Evolutionary conservation across 1,140 invertebrate genomes (phyloP), one percentile per base, ranked within the genome.

Genomic region (Drosophila leontia): DNA sequence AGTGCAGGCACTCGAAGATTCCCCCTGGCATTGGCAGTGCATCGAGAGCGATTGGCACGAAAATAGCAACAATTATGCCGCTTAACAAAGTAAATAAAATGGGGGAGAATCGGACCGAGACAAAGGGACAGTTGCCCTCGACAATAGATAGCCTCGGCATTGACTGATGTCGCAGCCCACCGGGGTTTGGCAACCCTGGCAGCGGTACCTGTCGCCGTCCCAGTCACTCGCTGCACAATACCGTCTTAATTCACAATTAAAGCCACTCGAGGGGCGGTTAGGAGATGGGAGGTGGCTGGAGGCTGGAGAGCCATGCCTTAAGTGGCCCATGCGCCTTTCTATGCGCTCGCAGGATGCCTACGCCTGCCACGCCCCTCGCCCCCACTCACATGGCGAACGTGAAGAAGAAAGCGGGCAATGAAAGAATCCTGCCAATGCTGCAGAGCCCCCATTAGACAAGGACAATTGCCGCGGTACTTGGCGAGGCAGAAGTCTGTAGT

Each of bases 241-340:
- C 91, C 75, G 91, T 83, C 91, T 92, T 92, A 92, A 92, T 88
- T 91, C 87, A 92, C 91, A 92, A 92, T 91, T 91, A 92, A 92
- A 91, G 84, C 91, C 91, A 80, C 91, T 92, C 82, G 75, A 91
- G 63, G 39, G 68, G 50, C 26, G 60, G 44, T 34, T 50, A 47
- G 50, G 7, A 11, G 55, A 15, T 19, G 19, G 61, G 55, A 3
- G 17, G 41, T 1, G 42, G 51, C 19, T 19, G 7, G 7, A 3
- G 37, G 34, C 32, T 15, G 37, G 50, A 44, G 42, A 26, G 50
- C 39, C 35, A 51, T 56, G 74, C 71, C 72, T 81, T 81, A 82
- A 83, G 83, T 90, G 84, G 75, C 80, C 80, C 77, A 77, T 83
- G 83, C 78, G 78, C 81, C 74, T 79, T 88, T 82, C 79, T 84